These are phyloP conservation scores for Spilogale gracilis DNA, from an alignment of 2,113 vertebrate genomes.

Conservation along the genomic window DNA sequence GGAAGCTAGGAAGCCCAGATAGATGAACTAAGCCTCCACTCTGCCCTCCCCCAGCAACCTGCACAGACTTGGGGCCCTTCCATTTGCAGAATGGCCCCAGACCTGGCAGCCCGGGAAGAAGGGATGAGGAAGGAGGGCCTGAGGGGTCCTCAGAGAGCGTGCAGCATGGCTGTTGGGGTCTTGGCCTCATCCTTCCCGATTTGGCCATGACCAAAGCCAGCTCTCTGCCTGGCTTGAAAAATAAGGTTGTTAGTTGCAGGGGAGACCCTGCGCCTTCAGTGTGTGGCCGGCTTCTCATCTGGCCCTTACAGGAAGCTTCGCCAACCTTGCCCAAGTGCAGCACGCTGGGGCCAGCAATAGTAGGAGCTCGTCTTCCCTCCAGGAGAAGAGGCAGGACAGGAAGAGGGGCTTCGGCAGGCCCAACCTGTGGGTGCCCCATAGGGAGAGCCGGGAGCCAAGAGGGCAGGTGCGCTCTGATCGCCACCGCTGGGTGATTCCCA, in stretches of 20 bases:
- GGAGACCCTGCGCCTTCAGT: rapidly evolving
- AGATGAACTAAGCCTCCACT: not conserved
- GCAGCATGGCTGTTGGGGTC: not conserved
- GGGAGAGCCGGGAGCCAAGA: not conserved
- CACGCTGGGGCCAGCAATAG: not conserved
- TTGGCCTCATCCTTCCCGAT: not conserved
- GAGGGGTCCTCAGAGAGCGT: too few relatives aligned
- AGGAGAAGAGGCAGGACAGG: not conserved
- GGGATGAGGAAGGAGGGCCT: not conserved
- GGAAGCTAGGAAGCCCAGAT: not conserved
- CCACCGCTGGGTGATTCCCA: not conserved
- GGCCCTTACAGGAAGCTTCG: too few relatives aligned
- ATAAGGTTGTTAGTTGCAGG: not conserved
- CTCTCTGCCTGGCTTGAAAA: not conserved
- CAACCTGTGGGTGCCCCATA: rapidly evolving
- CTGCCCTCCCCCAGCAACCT: not conserved
- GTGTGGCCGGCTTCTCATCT: not conserved
- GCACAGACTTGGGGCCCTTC: too few relatives aligned
- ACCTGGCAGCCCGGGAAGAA: not conserved
- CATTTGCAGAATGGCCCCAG: not conserved
- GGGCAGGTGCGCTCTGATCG: not conserved
- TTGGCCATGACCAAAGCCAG: not conserved
- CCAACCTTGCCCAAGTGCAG: rapidly evolving
- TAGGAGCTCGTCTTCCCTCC: not conserved
- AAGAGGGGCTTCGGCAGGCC: not conserved